Base-by-base conservation (phyloP, 2,113 vertebrate genomes). In the Sardina pilchardus region DNA sequence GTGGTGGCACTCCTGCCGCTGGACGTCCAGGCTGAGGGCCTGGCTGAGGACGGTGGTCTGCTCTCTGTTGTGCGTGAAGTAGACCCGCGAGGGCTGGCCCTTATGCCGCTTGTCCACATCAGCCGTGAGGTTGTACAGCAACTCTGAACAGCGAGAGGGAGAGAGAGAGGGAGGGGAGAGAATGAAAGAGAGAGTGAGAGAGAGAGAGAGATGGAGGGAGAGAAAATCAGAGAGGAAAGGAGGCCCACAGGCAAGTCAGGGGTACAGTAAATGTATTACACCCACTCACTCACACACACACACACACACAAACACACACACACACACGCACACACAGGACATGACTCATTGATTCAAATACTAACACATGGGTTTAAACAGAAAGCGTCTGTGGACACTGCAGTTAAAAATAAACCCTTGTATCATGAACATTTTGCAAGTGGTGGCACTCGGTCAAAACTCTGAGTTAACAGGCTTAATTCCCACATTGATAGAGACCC, bases 81-180 rank as follows among this genome's bases (percentile, higher is more conserved):
- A 97, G 89, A 98, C 95, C 85, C 98, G 91, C 45, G 96, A 94
- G 4, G 96, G 93, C 86, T 97, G 95, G 87, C 94, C 94, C 90
- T 95, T 97, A 89, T 96, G 96, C 87, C 97, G 96, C 89, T 98
- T 99, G 80, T 94, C 94, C 90, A 96, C 95, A 89, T 99, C 98
- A 44, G 98, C 97, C 0, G 96, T 98, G 91, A 99, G 92, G 91
- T 97, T 95, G 59, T 98, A 99, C 90, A 96, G 95, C 94, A 99
- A 87, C 85, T 94, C 98, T 99, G 94, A 84, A 67, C 59, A 86
- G 81, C 90, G 26, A 88, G 39, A 83, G 14, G 71, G 24, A 24
- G 0, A 53, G 67, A 75, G 30, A 75, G 26, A 75, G 67, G 67
- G 21, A 30, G 21, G 67, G 36, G 67, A 34, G 67, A 19, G 71